A percentile compares a stretch with the other conserved stretches of the same genome.
Evolutionary conservation across 2,113 vertebrate species (phyloP).

Genomic region (Larimichthys crocea): DNA sequence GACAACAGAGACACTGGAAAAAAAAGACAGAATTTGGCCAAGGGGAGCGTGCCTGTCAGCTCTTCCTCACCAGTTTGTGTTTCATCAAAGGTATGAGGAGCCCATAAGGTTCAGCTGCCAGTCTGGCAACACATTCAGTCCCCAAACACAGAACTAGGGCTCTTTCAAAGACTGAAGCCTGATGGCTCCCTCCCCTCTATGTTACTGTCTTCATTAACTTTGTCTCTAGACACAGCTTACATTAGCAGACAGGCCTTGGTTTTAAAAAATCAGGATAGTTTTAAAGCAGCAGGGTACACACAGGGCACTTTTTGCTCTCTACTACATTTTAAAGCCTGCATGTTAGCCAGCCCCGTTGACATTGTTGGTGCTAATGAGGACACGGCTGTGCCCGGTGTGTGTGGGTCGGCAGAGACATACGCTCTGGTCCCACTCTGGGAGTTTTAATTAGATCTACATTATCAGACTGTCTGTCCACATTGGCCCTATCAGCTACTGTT

Average conservation of each 20-base stretch:
- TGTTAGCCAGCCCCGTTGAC: conserved; percentile 57
- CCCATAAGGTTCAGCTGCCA: conserved; percentile 72
- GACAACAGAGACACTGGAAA: conserved; percentile 55
- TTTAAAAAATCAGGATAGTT: conserved; percentile 23
- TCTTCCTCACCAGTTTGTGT: conserved; percentile 60
- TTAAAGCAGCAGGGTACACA: conserved; percentile 35
- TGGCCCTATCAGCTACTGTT: conserved; percentile 48
- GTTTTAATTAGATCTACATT: conserved; percentile 80
- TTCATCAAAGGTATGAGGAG: conserved; percentile 76
- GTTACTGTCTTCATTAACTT: conserved; percentile 68
- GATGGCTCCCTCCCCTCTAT: conserved; percentile 41
- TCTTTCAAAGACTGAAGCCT: conserved; percentile 54
- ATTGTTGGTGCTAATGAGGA: conserved; percentile 77
- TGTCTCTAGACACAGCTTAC: conserved; percentile 37
- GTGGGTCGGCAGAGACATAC: conserved; percentile 69
- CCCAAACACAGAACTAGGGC: conserved; percentile 51
- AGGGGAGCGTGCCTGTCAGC: conserved; percentile 64
- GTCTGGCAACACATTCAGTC: conserved; percentile 70
- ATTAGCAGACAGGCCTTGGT: conserved; percentile 38
- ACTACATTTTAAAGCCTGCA: conserved; percentile 28
- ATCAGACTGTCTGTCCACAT: conserved; percentile 69
- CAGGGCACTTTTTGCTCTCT: conserved; percentile 18
- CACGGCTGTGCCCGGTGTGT: conserved; percentile 58
- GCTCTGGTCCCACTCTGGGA: conserved; percentile 69
- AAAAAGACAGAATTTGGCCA: conserved; percentile 60